Base-by-base conservation (phyloP, 2,888 invertebrate species). In the Ganaspis brasiliensis region DNA sequence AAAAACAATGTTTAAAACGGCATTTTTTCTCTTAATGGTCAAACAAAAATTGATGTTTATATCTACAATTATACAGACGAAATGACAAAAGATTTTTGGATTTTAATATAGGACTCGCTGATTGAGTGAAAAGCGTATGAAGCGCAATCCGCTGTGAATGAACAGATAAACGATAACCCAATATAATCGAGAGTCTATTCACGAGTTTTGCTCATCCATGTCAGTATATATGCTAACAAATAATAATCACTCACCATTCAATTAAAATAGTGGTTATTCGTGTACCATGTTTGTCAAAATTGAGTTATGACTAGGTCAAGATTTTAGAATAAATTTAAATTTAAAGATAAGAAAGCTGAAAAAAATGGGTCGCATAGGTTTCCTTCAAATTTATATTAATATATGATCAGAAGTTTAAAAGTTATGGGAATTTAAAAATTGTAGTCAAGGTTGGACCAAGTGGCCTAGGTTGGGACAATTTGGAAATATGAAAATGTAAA, bases 151-250 rank as follows among this genome's bases (percentile, higher is more conserved):
- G 52, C 72, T 26, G 80, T 81, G 82, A 83, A 81, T 67, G 78
- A 78, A 72, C 75, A 84, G 83, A 84, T 84, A 82, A 75, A 56
- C 55, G 19, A 56, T 26, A 52, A 63, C 55, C 67, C 67, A 67
- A 67, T 67, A 45, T 49, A 40, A 67, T 67, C 45, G 24, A 67
- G 67, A 40, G 45, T 49, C 67, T 67, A 45, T 67, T 45, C 45
- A 67, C 8, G 45, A n/a, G 35, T 31, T 59, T 63, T 45, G 45
- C 35, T 55, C 72, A 55, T 37, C 19, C 37, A 16, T 72, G 49
- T 24, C 55, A 35, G 16, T 31, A 52, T 35, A 71, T 24, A 40
- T 49, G 14, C 24, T 56, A 14, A 16, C 24, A 55, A 72, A 55
- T 35, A 59, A 59, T 59, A 14, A 61, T n/a, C 26, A 10, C 24